Evolutionary conservation across 2,113 vertebrate genomes (phyloP).

Genomic region (Silurus asotus): DNA sequence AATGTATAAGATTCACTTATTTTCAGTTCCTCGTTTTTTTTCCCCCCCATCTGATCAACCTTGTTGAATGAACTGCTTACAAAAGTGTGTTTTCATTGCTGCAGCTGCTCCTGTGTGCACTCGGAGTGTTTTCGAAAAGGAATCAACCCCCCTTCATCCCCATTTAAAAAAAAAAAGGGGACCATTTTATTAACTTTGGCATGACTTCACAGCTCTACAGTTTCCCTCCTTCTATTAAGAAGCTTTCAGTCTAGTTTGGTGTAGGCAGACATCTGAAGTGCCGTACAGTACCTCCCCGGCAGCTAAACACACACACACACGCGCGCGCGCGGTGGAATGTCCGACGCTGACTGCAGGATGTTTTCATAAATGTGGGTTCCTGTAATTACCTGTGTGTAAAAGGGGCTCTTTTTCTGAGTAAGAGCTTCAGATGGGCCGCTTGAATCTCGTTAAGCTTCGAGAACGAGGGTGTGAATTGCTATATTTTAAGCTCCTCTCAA

Average conservation of each 20-base stretch:
- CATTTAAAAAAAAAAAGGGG: not conserved
- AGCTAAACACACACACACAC: not conserved
- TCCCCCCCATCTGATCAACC: not conserved
- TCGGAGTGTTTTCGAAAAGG: not conserved
- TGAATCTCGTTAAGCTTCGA: not conserved
- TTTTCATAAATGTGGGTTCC: constrained; percentile 50
- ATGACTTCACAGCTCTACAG: constrained; percentile 34
- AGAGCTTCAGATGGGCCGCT: not conserved
- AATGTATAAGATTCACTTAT: too few species aligned
- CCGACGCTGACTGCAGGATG: constrained; percentile 44
- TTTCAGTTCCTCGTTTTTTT: not conserved
- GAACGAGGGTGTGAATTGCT: not conserved
- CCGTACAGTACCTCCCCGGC: constrained; percentile 34
- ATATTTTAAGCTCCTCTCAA: not conserved
- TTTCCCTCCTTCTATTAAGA: constrained; percentile 39
- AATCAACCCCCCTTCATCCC: constrained; percentile 11
- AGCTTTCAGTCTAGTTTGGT: constrained; percentile 26
- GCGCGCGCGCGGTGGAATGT: constrained; percentile 26
- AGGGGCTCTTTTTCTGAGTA: constrained; percentile 24
- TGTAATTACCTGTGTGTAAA: constrained; percentile 46
- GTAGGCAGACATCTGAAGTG: constrained; percentile 35
- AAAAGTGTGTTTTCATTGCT: constrained; percentile 28
- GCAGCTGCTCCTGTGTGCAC: constrained; percentile 43
- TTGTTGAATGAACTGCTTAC: constrained; percentile 28
- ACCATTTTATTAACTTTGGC: constrained; percentile 51